A percentile compares a stretch with the other conserved stretches of the same genome.
Evolutionary conservation across 2,113 vertebrate species (phyloP).

Genomic region (Periophthalmus modestus): DNA sequence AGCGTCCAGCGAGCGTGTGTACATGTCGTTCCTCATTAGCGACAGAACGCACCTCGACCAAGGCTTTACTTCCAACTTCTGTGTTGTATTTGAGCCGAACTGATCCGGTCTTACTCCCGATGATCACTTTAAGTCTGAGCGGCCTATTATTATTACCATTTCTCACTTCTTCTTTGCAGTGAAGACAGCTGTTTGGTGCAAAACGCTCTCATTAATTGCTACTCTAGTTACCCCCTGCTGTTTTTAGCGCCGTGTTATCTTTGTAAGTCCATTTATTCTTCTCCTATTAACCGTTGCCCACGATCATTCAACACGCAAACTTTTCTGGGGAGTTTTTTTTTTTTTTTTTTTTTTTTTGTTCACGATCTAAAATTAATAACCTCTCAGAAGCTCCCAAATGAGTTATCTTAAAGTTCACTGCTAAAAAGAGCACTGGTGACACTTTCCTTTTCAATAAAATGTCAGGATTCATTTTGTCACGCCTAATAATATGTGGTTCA

Average conservation of each 20-base stretch:
- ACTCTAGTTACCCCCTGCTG: conserved; percentile 14
- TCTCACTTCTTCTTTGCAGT: background rate
- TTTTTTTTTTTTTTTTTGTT: conserved; percentile 12
- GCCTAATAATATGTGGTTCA: conserved; percentile 11
- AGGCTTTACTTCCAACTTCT: background rate
- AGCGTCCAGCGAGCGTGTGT: background rate
- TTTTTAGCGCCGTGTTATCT: conserved; percentile 22
- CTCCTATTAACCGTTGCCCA: background rate
- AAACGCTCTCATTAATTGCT: conserved; percentile 5
- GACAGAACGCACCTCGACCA: background rate
- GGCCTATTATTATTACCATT: conserved; percentile 3
- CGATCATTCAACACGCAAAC: conserved; percentile 16
- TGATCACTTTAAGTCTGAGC: conserved; percentile 6
- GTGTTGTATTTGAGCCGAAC: conserved; percentile 2
- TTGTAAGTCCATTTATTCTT: conserved; percentile 10
- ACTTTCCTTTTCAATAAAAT: conserved; percentile 20
- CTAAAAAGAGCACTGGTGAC: conserved; percentile 1
- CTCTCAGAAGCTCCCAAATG: conserved; percentile 6
- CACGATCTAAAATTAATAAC: conserved; percentile 9
- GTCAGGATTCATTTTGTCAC: conserved; percentile 4
- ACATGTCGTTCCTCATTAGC: background rate
- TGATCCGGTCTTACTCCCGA: background rate
- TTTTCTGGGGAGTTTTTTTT: conserved; percentile 12
- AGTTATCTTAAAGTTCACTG: conserved; percentile 14
- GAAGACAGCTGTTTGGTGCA: conserved; percentile 23